Evolutionary conservation across 2,113 vertebrate genomes (phyloP), one percentile per base, ranked within the genome.

Genomic region (Hippoglossus stenolepis): DNA sequence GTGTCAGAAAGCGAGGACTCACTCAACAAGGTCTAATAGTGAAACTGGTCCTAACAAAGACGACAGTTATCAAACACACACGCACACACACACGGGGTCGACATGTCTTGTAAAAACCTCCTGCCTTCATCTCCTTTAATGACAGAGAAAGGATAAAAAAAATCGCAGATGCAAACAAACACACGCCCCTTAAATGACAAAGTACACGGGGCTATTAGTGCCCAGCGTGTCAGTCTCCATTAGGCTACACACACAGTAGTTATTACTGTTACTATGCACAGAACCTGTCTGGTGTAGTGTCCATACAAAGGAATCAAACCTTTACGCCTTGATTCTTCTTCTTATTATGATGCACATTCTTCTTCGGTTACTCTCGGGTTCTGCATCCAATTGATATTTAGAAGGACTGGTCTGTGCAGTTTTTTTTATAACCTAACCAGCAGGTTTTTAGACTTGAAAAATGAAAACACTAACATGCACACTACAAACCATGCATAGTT

Each of bases 371-470:
- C 17, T 51, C 17, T 18, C 17, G 23, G 51, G 59, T 35, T 78
- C 65, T 74, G 77, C 74, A 81, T 87, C 68, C 56, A 70, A 69
- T 65, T 86, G 82, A 87, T 79, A 86, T 91, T 88, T 85, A 77
- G 80, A 85, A 81, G 6, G 23, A 63, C n/a, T 4, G n/a, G 74
- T 59, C 75, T 20, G 24, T 70, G 84, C 75, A 43, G 0, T 24
- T 62, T 72, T 26, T 26, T 31, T 31, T 31, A 31, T 28, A 31
- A 31, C 31, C 6, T 7, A 31, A 31, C 31, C 5, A 31, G 31
- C 31, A 43, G 0, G 23, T 62, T 72, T 35, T 31, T 26, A 64
- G 43, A 15, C 65, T 53, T 24, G 56, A 23, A 40, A 83, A 57
- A 62, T 31, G 24, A 68, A 67, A 49, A 67, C 43, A 28, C 49